Percentiles rank a stretch among this genome's conserved stretches.
These are phyloP conservation scores for Ashinkailepas kermadecensis DNA, from an alignment of 2,888 invertebrate species.

Conservation along the genomic window DNA sequence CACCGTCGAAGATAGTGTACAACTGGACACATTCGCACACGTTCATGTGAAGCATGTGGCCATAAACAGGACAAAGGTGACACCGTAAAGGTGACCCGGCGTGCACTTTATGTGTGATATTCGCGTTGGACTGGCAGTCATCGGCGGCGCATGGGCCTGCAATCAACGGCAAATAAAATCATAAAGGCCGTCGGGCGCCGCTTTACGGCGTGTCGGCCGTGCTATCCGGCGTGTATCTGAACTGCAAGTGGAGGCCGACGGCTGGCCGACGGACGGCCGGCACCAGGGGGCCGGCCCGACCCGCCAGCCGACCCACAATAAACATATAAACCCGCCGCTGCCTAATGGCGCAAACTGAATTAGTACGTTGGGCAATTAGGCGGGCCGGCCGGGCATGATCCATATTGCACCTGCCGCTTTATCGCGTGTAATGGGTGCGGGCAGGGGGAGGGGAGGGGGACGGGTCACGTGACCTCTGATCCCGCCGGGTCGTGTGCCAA, in stretches of 20 bases:
- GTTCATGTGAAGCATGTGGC: too few relatives aligned
- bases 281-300: background rate
- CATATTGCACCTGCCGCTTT: background rate
- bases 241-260: too few relatives aligned
- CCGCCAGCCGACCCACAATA: background rate
- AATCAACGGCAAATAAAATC: constrained; percentile 6
- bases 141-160: background rate
- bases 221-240: background rate
- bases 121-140: too few relatives aligned
- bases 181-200: background rate
- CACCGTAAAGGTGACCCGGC: too few relatives aligned
- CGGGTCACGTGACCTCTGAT: background rate
- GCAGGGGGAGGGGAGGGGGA: background rate
- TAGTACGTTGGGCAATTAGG: background rate
- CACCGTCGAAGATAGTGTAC: too few relatives aligned
- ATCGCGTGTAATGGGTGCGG: too few relatives aligned
- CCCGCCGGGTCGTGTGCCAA: background rate
- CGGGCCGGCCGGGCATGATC: background rate
- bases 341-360: constrained; percentile 1
- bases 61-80: too few relatives aligned
- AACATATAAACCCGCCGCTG: background rate
- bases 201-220: background rate
- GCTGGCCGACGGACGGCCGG: too few relatives aligned
- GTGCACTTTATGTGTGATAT: too few relatives aligned
- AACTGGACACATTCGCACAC: too few relatives aligned